Conservation (phyloP, 2,113 vertebrate species). For the Macrotus californicus region DNA sequence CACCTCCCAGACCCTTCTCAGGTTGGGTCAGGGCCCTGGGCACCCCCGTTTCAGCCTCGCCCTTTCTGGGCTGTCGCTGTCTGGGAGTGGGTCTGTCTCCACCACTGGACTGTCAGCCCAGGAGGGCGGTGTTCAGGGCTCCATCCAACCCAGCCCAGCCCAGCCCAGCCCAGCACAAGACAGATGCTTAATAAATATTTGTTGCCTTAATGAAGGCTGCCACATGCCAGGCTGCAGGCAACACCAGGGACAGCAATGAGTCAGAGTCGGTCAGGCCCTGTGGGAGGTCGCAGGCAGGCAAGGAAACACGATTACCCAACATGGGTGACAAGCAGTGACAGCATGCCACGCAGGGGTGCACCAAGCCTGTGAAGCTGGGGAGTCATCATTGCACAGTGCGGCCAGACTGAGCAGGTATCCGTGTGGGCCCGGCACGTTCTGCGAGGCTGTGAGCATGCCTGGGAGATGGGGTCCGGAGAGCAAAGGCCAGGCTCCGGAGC, state of each 20-base stretch:
- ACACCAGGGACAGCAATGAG: not conserved
- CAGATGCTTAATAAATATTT: not conserved
- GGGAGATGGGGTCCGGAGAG: not conserved
- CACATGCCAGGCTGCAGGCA: not conserved
- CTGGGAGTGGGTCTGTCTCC: not conserved
- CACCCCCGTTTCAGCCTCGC: no score
- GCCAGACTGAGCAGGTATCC: not conserved
- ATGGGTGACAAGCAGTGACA: not conserved
- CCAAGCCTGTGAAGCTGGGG: fast-evolving
- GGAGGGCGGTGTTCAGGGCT: not conserved
- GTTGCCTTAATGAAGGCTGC: not conserved
- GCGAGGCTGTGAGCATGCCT: fast-evolving
- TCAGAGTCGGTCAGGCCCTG: not conserved
- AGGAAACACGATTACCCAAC: not conserved
- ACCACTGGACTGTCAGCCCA: not conserved
- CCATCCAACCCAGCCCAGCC: not conserved
- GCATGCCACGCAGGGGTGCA: fast-evolving
- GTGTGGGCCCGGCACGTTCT: fast-evolving
- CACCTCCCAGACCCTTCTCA: not conserved
- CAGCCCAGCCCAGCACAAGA: not conserved
- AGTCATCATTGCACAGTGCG: not conserved
- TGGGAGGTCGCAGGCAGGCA: not conserved
- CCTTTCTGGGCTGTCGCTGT: not conserved
- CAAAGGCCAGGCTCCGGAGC: not conserved
- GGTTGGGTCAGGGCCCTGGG: not conserved